Evolutionary conservation across 2,888 invertebrate genomes (phyloP), one percentile per base, ranked within the genome.

Genomic region (Campoplex capitator): DNA sequence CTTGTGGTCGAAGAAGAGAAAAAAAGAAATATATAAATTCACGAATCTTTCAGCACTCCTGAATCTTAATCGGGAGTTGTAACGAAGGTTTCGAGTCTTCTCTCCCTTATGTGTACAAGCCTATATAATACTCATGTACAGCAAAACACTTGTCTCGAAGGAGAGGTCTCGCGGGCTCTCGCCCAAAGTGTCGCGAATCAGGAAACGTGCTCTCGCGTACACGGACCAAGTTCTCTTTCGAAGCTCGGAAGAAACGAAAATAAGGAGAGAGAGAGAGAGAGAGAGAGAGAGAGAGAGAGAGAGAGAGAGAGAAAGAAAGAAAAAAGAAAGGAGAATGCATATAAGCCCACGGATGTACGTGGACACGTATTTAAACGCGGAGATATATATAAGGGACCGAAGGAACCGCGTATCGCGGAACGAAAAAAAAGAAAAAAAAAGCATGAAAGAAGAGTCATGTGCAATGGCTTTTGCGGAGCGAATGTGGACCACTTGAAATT

Each of bases 401-500:
- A 68, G 54, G 56, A 65, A 67, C 32, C 62, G 65, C 54, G 67
- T 56, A 68, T 35, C n/a, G 54, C 6, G 45, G 51, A 45, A 68
- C 70, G 70, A 73, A 42, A 79, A 82, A 82, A 80, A 23, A 23
- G 23, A 23, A 23, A 23, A 23, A 23, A 23, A 23, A 23, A 23
- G 84, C 78, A 82, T 54, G 71, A 48, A 80, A 77, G 83, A 86
- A 68, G 32, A 62, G 76, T 77, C 84, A 78, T 18, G 58, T 42
- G 80, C 68, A 78, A 89, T 85, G 83, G 84, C 79, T 85, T 84
- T 88, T 87, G 81, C 84, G 35, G 58, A 82, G 65, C 85, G 83
- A 89, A 89, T 89, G 89, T 89, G 88, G 88, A 88, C 88, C 89
- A 89, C 84, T 87, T 88, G 54, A 85, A 88, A 88, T 89, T 88